Percentiles rank a stretch among this genome's conserved stretches.
These are phyloP conservation scores for Listrodromus nycthemerus DNA, from an alignment of 2,888 invertebrate genomes.

Conservation along the genomic window DNA sequence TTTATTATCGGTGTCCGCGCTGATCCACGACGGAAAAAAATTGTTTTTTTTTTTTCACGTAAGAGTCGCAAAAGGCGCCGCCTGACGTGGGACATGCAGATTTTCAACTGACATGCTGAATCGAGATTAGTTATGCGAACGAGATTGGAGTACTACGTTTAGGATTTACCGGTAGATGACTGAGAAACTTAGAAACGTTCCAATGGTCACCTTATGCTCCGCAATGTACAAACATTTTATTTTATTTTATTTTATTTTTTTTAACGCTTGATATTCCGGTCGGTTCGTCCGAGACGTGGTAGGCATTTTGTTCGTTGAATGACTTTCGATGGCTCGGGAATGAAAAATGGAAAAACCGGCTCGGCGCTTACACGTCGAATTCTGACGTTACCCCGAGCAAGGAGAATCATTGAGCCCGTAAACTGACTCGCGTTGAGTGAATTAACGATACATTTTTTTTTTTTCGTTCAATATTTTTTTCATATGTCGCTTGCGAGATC, in stretches of 20 bases:
- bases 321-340: conserved; percentile 29
- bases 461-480: not conserved
- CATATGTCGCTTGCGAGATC: too few relatives aligned
- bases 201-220: not conserved
- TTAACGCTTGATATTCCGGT: conserved; percentile 11
- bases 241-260: not conserved
- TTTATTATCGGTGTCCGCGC: conserved; percentile 50
- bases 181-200: not conserved
- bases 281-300: conserved; percentile 41
- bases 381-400: conserved; percentile 9
- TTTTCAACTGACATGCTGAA: conserved; percentile 15
- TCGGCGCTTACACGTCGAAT: conserved; percentile 47
- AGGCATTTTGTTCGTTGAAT: conserved; percentile 36
- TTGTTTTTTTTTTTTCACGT: conserved; percentile 19
- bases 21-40: conserved; percentile 58
- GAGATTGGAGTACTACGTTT: conserved; percentile 1
- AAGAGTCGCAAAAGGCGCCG: conserved; percentile 49
- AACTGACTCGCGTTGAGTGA: conserved; percentile 1
- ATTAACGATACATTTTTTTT: conserved; percentile 1
- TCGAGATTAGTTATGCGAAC: conserved; percentile 24
- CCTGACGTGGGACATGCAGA: conserved; percentile 4
- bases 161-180: conserved; percentile 5
- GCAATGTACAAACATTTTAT: not conserved
- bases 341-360: conserved; percentile 54
- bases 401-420: not conserved